A percentile compares a stretch with the other conserved stretches of the same genome.
Evolutionary conservation across 1,140 invertebrate genomes (phyloP).

Genomic region (Drosophila sturtevanti): DNA sequence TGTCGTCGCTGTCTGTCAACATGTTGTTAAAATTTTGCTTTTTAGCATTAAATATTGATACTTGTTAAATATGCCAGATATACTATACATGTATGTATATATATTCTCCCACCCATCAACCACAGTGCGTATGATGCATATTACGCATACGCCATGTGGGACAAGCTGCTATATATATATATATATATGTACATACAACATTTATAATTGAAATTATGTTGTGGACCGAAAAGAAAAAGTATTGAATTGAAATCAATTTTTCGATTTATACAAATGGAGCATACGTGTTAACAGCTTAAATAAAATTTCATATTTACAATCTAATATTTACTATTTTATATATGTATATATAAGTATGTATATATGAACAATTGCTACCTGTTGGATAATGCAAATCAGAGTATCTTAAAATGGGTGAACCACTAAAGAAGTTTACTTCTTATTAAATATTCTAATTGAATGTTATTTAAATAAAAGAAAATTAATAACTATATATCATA

Average conservation of each 20-base stretch:
- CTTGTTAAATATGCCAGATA: slow-evolving; percentile 55
- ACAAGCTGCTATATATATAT: too few relatives aligned
- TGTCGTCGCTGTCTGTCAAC: slow-evolving; percentile 52
- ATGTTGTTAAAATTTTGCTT: slow-evolving; percentile 58
- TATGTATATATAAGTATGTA: too few relatives aligned
- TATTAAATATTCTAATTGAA: background rate
- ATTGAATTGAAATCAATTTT: background rate
- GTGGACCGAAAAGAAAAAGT: background rate
- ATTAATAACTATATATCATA: too few relatives aligned
- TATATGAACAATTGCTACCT: background rate
- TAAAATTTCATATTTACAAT: slow-evolving; percentile 1
- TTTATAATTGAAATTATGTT: background rate
- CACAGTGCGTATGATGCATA: slow-evolving; percentile 24
- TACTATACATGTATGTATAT: background rate
- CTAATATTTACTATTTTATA: slow-evolving; percentile 4
- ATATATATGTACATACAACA: background rate
- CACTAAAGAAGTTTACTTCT: background rate
- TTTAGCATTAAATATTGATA: slow-evolving; percentile 64
- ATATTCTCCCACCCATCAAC: background rate
- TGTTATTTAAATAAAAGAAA: too few relatives aligned
- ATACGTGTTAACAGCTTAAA: slow-evolving; percentile 45
- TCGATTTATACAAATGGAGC: slow-evolving; percentile 51
- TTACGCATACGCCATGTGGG: slow-evolving; percentile 40
- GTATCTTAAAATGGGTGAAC: background rate
- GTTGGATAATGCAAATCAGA: background rate